A percentile compares a stretch with the other conserved stretches of the same genome.
These are phyloP conservation scores for Neotoxoptera formosana DNA, from an alignment of 1,140 invertebrate genomes.

Conservation along the genomic window DNA sequence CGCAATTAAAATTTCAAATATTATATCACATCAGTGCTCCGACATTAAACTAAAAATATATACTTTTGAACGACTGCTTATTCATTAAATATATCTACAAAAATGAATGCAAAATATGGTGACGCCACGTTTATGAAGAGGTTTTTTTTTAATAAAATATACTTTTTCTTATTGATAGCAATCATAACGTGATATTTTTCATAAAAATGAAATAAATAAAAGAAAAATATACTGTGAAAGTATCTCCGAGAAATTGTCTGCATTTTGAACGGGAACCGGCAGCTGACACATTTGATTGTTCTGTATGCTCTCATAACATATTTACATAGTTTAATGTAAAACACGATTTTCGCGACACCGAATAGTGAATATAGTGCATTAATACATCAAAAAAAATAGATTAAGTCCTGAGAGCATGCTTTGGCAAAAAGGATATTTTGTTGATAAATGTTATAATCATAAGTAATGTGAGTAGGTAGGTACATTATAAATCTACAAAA, in stretches of 20 bases:
- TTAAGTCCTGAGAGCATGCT: neutral
- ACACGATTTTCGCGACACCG: neutral
- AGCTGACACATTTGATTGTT: neutral
- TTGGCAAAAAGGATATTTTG: neutral
- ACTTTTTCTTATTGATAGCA: neutral
- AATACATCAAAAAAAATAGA: neutral
- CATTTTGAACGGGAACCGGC: neutral
- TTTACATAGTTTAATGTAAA: neutral
- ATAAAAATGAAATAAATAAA: neutral
- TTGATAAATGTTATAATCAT: neutral
- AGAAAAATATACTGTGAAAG: neutral
- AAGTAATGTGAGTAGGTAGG: no score
- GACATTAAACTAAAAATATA: neutral
- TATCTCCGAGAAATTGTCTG: neutral
- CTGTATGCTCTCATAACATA: neutral
- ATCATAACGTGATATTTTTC: neutral
- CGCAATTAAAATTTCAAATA: neutral
- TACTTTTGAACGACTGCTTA: neutral
- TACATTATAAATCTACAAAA: neutral
- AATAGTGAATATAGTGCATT: neutral
- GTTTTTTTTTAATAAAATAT: neutral
- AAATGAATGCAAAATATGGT: neutral
- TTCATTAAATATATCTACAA: neutral
- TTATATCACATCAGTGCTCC: neutral
- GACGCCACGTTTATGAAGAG: neutral